These are phyloP conservation scores for Acrobeloides nanus DNA, from an alignment of 2,888 invertebrate genomes.

Conservation along the genomic window DNA sequence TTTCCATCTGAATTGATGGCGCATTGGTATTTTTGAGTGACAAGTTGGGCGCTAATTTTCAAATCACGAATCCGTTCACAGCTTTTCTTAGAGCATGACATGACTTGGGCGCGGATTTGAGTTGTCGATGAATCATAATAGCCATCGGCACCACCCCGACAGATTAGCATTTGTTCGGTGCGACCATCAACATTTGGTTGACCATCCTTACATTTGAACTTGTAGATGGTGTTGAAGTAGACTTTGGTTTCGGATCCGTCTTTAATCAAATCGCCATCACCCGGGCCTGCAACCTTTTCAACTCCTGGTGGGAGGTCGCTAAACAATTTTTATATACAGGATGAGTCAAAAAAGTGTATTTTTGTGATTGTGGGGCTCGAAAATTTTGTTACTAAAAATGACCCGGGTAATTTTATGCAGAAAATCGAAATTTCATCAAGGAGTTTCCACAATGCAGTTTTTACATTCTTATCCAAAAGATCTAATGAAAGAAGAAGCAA, in stretches of 20 bases:
- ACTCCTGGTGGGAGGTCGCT: constrained; percentile 1
- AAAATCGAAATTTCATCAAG: too few species aligned
- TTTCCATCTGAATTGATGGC: neutral
- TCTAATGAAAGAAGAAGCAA: too few species aligned
- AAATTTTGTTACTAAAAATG: too few species aligned
- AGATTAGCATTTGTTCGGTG: constrained; percentile 6
- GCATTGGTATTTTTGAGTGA: constrained; percentile 5
- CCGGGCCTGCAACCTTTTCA: neutral
- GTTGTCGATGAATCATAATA: constrained; percentile 7
- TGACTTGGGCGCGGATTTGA: neutral
- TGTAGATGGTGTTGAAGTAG: constrained; percentile 6
- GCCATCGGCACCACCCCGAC: constrained; percentile 4
- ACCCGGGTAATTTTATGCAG: too few species aligned
- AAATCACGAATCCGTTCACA: neutral
- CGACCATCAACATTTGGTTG: constrained; percentile 1
- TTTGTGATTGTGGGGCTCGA: too few species aligned
- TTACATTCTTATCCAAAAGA: too few species aligned
- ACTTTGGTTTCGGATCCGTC: constrained; percentile 2
- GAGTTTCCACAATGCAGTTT: too few species aligned
- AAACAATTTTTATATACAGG: neutral
- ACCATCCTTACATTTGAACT: constrained; percentile 8
- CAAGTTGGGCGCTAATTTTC: neutral
- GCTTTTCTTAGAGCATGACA: neutral
- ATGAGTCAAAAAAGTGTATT: too few species aligned
- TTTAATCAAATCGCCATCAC: constrained; percentile 4